phyloP scores from a whole-genome alignment of 2,113 vertebrate genomes.

The Paraplagusia blochii region DNA sequence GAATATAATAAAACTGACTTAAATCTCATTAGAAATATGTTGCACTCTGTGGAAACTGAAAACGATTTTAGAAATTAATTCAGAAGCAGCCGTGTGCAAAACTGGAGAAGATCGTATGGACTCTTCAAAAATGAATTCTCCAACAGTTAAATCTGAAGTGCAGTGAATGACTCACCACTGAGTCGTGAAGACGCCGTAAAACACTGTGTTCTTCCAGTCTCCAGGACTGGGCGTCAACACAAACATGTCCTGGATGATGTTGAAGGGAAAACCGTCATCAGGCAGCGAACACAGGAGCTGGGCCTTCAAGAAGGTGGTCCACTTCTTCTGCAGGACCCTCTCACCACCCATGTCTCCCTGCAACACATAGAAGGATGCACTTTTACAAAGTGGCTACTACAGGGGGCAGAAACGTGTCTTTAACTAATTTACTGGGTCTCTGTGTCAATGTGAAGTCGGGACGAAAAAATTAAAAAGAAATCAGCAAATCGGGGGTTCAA shows the following conservation, averaged over 20 bases:
- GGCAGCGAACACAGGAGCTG: conserved; percentile 89
- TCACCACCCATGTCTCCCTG: conserved; percentile 93
- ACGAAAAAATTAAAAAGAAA: no score
- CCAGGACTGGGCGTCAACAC: conserved; percentile 82
- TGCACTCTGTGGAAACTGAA: no score
- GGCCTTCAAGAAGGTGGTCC: conserved; percentile 95
- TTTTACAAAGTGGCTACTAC: conserved; percentile 33
- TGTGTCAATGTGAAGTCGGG: no score
- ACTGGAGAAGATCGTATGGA: no score
- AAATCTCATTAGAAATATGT: no score
- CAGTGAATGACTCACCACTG: conserved; percentile 81
- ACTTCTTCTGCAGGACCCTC: conserved; percentile 93
- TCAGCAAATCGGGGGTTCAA: no score
- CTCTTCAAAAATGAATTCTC: no score
- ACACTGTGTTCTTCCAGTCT: conserved; percentile 82
- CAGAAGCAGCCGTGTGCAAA: no score
- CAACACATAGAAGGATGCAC: conserved; percentile 8
- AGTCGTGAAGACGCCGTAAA: conserved; percentile 94
- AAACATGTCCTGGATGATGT: conserved; percentile 93
- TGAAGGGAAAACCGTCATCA: conserved; percentile 93
- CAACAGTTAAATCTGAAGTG: no score
- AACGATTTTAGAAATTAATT: no score
- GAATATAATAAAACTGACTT: no score
- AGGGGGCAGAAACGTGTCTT: conserved; percentile 39
- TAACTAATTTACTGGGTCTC: no score